These are phyloP conservation scores for Cheilinus undulatus DNA, from an alignment of 2,113 vertebrate species.

Conservation along the genomic window DNA sequence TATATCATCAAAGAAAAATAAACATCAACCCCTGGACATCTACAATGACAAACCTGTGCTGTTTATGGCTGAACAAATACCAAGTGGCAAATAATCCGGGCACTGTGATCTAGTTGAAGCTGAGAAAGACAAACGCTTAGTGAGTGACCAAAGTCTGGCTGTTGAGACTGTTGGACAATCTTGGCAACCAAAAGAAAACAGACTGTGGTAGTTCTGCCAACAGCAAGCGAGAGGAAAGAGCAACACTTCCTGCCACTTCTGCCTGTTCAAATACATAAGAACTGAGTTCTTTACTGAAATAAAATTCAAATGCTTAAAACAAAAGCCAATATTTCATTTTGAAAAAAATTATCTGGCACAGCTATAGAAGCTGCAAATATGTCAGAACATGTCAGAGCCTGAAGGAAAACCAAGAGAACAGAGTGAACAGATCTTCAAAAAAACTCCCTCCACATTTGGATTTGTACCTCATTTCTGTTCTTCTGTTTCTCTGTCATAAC, in stretches of 20 bases:
- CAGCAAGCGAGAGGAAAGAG: constrained; percentile 14
- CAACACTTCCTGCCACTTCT: constrained; percentile 12
- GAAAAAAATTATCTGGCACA: not conserved
- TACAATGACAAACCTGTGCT: not conserved
- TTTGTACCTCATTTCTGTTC: not conserved
- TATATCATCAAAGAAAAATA: constrained; percentile 1
- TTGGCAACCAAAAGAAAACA: constrained; percentile 19
- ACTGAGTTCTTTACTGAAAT: constrained; percentile 9
- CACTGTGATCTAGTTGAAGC: constrained; percentile 7
- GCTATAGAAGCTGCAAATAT: constrained; percentile 1
- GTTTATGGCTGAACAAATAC: constrained; percentile 22
- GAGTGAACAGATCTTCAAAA: not conserved
- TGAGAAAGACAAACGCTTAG: constrained; percentile 13
- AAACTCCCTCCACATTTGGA: not conserved
- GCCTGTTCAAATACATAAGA: not conserved
- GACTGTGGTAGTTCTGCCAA: constrained; percentile 16
- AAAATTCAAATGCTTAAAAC: not conserved
- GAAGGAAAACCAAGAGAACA: constrained; percentile 13
- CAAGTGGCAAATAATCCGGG: constrained; percentile 30
- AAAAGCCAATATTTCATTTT: constrained; percentile 14
- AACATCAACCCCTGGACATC: constrained; percentile 15
- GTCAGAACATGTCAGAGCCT: constrained; percentile 24
- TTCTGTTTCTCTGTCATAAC: not conserved
- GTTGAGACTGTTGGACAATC: constrained; percentile 11
- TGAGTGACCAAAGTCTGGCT: constrained; percentile 20